These are phyloP conservation scores for Acanthosepion esculentum DNA, from an alignment of 2,888 invertebrate species.

Conservation along the genomic window DNA sequence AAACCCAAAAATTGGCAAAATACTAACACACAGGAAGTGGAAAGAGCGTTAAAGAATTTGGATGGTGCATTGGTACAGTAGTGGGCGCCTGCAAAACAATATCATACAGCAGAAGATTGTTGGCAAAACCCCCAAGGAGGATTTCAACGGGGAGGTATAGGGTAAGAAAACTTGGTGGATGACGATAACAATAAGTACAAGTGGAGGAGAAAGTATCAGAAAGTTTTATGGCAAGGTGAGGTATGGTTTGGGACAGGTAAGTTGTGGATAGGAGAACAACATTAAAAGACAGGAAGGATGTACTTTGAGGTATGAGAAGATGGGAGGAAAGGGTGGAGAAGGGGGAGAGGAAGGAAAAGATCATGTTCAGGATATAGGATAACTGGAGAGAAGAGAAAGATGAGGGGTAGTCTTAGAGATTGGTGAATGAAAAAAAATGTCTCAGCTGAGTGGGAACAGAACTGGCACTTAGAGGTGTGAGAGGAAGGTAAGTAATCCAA, in stretches of 20 bases:
- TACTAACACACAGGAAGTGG: background rate
- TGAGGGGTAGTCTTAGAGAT: background rate
- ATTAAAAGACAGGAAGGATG: conserved; percentile 33
- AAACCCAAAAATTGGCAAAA: background rate
- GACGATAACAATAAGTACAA: background rate
- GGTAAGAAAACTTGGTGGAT: background rate
- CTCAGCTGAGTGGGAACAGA: background rate
- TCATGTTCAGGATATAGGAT: background rate
- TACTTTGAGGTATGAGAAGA: conserved; percentile 10
- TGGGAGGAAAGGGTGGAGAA: background rate
- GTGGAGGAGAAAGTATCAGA: conserved; percentile 17
- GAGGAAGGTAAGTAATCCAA: background rate
- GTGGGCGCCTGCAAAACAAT: background rate
- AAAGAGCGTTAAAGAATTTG: background rate
- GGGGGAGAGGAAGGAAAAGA: background rate
- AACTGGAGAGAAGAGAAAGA: background rate
- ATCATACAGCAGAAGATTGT: background rate
- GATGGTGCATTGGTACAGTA: background rate
- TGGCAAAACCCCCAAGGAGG: background rate
- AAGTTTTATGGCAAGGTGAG: conserved; percentile 11
- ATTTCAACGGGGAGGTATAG: background rate
- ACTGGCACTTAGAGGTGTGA: background rate
- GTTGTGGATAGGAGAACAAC: background rate
- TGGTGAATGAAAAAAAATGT: background rate
- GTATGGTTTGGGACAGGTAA: background rate